Percentiles rank a stretch among this genome's conserved stretches.
Conservation (phyloP, 2,797 vertebrate species). For the Podarcis siculus region DNA sequence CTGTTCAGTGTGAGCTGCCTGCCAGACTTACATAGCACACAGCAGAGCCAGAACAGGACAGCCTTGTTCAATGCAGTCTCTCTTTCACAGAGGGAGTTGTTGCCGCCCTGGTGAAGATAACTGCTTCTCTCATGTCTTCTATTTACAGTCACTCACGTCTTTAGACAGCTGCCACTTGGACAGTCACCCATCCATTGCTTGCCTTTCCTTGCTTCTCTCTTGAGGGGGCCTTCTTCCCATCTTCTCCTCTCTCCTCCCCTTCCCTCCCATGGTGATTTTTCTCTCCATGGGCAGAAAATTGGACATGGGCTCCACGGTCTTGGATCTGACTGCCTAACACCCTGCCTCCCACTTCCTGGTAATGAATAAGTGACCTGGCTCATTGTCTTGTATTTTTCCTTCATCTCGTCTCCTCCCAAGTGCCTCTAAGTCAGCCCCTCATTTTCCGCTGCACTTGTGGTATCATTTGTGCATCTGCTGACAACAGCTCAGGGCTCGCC, state of each 20-base stretch:
- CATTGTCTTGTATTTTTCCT: constrained; percentile 6
- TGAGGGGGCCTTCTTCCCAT: not conserved
- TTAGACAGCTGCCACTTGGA: not conserved
- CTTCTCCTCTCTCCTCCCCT: not conserved
- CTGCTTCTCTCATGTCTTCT: not conserved
- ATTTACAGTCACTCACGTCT: not conserved
- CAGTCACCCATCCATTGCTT: no score
- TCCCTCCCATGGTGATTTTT: not conserved
- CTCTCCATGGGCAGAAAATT: not conserved
- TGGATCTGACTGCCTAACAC: not conserved
- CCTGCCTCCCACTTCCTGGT: not conserved
- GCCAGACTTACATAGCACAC: no score
- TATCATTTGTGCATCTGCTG: constrained; percentile 1
- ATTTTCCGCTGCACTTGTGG: not conserved
- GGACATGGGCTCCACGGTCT: not conserved
- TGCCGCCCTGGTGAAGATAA: not conserved
- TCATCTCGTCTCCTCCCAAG: not conserved
- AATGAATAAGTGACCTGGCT: not conserved
- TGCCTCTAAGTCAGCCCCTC: constrained; percentile 5
- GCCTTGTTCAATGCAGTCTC: not conserved
- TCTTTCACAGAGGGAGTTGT: not conserved
- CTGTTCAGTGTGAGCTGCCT: not conserved
- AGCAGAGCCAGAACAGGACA: not conserved
- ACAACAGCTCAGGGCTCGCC: not conserved
- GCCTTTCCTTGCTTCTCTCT: not conserved